These are phyloP conservation scores for Cariama cristata DNA, from an alignment of 2,113 vertebrate species.

Conservation along the genomic window DNA sequence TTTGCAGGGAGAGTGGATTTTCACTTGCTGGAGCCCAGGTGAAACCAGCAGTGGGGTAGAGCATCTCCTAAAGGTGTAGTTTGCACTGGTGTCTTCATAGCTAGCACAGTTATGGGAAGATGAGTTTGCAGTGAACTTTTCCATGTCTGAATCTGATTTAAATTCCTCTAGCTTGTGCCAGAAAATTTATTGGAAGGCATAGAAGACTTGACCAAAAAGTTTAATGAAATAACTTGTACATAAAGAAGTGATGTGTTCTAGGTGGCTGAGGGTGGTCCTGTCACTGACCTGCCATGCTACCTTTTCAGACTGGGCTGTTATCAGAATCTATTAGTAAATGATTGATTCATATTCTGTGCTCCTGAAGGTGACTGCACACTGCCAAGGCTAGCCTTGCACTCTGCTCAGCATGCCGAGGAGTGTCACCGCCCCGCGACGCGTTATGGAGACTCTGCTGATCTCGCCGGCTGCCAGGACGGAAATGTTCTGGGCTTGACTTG, in stretches of 20 bases:
- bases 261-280: neutral
- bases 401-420: neutral
- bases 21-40: neutral
- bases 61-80: neutral
- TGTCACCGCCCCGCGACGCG: fast-evolving
- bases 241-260: neutral
- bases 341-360: neutral
- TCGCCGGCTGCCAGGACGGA: neutral
- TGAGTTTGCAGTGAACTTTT: neutral
- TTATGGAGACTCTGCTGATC: neutral
- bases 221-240: neutral
- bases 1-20: neutral
- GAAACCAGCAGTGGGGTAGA: neutral
- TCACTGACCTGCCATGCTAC: neutral
- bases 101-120: neutral
- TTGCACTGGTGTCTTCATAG: neutral
- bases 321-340: neutral
- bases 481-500: neutral
- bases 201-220: neutral
- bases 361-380: neutral
- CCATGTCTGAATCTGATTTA: neutral
- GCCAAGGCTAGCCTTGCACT: neutral
- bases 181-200: neutral
- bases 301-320: neutral
- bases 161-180: neutral